Percentiles rank a stretch among this genome's conserved stretches.
These are phyloP conservation scores for Brenthis hecate DNA, from an alignment of 2,888 invertebrate genomes.

Conservation along the genomic window DNA sequence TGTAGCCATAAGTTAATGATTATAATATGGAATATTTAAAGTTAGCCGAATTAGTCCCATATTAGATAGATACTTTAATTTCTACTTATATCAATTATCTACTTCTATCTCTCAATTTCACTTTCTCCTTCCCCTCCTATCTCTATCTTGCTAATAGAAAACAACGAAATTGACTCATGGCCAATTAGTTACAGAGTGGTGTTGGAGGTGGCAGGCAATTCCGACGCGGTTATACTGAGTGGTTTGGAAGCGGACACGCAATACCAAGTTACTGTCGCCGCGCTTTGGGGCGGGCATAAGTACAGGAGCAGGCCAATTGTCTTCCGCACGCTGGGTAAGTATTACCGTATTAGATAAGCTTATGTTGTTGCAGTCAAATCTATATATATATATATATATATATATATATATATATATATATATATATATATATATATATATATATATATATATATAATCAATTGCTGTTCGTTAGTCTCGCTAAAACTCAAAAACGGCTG, in stretches of 20 bases:
- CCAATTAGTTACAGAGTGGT: slow-evolving; percentile 96
- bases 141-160: slow-evolving; percentile 60
- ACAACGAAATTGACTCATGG: slow-evolving; percentile 83
- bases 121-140: slow-evolving; percentile 53
- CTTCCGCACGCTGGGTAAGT: slow-evolving; percentile 92
- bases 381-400: too few relatives aligned
- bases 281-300: slow-evolving; percentile 91
- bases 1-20: too few relatives aligned
- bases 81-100: slow-evolving; percentile 12
- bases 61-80: not conserved
- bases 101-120: slow-evolving; percentile 25
- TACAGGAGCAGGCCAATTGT: slow-evolving; percentile 93
- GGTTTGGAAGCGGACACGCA: slow-evolving; percentile 92
- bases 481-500: too few relatives aligned
- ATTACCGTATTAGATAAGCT: not conserved
- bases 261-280: slow-evolving; percentile 93
- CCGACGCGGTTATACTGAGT: slow-evolving; percentile 91
- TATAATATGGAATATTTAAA: too few relatives aligned
- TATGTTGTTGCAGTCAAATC: not conserved
- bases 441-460: too few relatives aligned
- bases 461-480: too few relatives aligned
- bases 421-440: too few relatives aligned
- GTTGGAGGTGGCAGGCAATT: slow-evolving; percentile 94
- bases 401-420: too few relatives aligned
- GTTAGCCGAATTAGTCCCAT: too few relatives aligned